Evolutionary conservation across 2,888 invertebrate genomes (phyloP).

Genomic region (Lacanobia wlatinum): DNA sequence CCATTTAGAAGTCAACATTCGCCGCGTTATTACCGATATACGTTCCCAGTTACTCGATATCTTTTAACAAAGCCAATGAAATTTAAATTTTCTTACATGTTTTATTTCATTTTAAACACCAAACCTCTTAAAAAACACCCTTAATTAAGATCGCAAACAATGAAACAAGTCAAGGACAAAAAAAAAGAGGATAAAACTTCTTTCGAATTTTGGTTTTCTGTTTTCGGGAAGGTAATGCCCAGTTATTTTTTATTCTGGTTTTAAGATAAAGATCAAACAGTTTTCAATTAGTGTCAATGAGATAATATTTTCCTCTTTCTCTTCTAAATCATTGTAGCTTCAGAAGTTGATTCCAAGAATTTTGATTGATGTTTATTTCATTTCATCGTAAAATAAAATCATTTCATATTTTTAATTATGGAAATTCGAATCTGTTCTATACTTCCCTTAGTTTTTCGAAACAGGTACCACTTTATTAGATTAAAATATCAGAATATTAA

Average conservation of each 20-base stretch:
- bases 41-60: no score
- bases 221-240: neutral
- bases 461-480: neutral
- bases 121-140: no score
- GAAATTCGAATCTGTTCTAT: neutral
- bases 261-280: no score
- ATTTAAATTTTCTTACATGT: no score
- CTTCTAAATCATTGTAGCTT: neutral
- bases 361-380: neutral
- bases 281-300: neutral
- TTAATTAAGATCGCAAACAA: conserved; percentile 14
- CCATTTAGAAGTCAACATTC: no score
- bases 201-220: neutral
- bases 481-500: neutral
- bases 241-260: no score
- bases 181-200: conserved; percentile 1
- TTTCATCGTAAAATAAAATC: neutral
- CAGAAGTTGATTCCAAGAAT: neutral
- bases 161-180: conserved; percentile 1
- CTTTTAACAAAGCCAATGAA: no score
- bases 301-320: neutral
- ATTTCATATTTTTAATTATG: neutral
- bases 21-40: no score
- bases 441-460: neutral
- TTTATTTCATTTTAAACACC: no score